Conservation (phyloP, 2,113 vertebrate genomes). For the Pseudorasbora parva region DNA sequence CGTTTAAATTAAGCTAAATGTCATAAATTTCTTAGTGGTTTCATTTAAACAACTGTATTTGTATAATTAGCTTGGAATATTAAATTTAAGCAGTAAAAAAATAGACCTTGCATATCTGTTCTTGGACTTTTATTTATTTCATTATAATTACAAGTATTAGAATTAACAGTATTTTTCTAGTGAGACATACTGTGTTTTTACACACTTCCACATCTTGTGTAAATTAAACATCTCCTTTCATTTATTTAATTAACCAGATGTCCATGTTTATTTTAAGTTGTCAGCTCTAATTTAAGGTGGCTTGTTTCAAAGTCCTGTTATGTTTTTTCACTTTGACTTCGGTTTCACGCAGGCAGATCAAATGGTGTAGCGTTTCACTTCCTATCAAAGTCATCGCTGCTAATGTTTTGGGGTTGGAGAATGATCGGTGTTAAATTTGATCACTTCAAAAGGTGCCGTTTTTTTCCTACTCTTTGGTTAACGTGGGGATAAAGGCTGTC, state of each 20-base stretch:
- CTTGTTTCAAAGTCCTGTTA: constrained; percentile 76
- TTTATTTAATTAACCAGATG: constrained; percentile 76
- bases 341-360: constrained; percentile 72
- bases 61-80: neutral
- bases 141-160: constrained; percentile 21
- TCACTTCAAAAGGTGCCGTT: constrained; percentile 66
- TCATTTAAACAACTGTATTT: neutral
- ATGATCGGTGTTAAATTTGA: constrained; percentile 77
- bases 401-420: constrained; percentile 74
- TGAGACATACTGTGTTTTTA: constrained; percentile 50
- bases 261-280: constrained; percentile 78
- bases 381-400: constrained; percentile 72
- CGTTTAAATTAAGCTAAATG: constrained; percentile 15
- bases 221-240: constrained; percentile 79
- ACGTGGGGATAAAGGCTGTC: constrained; percentile 68
- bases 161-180: constrained; percentile 20
- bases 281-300: constrained; percentile 77
- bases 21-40: neutral
- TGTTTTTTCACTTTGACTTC: constrained; percentile 66
- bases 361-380: constrained; percentile 71
- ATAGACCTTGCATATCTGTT: neutral
- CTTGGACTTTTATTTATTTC: constrained; percentile 8
- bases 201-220: constrained; percentile 66
- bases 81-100: neutral
- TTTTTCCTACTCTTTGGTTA: constrained; percentile 54